These are phyloP conservation scores for Adelphocoris suturalis DNA, from an alignment of 2,888 invertebrate genomes.

Conservation along the genomic window DNA sequence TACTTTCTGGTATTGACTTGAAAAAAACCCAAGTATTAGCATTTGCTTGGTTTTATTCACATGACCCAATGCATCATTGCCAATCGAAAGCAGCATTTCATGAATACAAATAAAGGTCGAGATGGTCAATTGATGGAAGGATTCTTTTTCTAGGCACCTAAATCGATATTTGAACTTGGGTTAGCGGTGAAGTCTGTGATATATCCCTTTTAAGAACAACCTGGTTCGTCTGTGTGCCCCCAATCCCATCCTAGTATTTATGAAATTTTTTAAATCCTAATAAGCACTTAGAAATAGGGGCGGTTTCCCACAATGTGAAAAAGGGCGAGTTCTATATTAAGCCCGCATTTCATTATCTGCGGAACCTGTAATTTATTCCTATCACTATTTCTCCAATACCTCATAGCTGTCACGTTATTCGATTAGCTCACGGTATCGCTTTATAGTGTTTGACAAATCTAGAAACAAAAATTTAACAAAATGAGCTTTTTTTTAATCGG, in stretches of 20 bases:
- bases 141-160: conserved; percentile 23
- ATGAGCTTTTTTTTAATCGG: no score
- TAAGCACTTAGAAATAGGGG: conserved; percentile 42
- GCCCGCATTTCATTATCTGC: neutral
- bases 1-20: no score
- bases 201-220: conserved; percentile 50
- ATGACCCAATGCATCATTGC: no score
- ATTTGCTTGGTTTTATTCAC: no score
- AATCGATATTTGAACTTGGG: conserved; percentile 63
- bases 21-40: no score
- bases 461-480: neutral
- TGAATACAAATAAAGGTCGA: neutral
- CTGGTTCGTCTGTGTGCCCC: conserved; percentile 64
- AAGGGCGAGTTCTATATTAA: neutral
- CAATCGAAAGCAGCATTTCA: conserved; percentile 18
- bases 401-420: neutral
- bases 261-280: neutral
- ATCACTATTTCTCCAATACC: neutral
- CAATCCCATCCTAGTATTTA: conserved; percentile 16
- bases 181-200: conserved; percentile 71
- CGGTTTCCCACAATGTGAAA: neutral
- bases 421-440: neutral
- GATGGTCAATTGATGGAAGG: neutral
- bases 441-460: neutral
- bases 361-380: neutral